phyloP scores from a whole-genome alignment of 2,888 invertebrate genomes.

The Oscheius myriophilus region DNA sequence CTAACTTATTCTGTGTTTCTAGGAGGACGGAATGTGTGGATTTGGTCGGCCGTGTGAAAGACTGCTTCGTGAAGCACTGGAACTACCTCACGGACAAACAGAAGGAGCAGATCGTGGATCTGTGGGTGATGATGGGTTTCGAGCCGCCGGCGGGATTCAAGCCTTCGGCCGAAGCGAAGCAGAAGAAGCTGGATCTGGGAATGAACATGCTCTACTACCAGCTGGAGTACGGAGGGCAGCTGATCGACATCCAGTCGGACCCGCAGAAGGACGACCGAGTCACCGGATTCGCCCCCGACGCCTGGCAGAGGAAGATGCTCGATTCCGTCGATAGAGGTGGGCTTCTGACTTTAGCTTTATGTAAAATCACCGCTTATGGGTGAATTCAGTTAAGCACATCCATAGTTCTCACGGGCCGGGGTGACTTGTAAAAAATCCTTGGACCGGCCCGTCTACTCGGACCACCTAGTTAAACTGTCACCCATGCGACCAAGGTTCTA shows the following conservation, averaged over 20 bases:
- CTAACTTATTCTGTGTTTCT: neutral
- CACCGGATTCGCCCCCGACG: conserved; percentile 71
- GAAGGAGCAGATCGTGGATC: conserved; percentile 59
- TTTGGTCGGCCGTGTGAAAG: conserved; percentile 63
- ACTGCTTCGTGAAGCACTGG: conserved; percentile 62
- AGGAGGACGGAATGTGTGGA: conserved; percentile 58
- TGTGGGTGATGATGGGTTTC: conserved; percentile 66
- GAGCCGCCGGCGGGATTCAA: conserved; percentile 55
- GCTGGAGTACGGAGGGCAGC: conserved; percentile 63
- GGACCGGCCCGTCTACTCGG: too few relatives aligned
- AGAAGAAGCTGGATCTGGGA: conserved; percentile 59
- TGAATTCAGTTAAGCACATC: too few relatives aligned
- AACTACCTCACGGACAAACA: conserved; percentile 61
- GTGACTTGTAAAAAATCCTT: too few relatives aligned
- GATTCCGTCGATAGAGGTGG: conserved; percentile 70
- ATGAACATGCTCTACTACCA: conserved; percentile 64
- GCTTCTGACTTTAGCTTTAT: conserved; percentile 6
- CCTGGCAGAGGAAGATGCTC: conserved; percentile 71
- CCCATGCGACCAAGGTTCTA: too few relatives aligned
- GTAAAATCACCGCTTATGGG: too few relatives aligned
- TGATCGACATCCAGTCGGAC: conserved; percentile 67
- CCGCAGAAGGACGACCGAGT: conserved; percentile 68
- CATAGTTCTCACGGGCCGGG: too few relatives aligned
- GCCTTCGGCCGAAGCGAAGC: conserved; percentile 50
- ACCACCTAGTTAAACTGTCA: too few relatives aligned